phyloP scores from a whole-genome alignment of 2,797 vertebrate genomes.

The Siniperca undulata region DNA sequence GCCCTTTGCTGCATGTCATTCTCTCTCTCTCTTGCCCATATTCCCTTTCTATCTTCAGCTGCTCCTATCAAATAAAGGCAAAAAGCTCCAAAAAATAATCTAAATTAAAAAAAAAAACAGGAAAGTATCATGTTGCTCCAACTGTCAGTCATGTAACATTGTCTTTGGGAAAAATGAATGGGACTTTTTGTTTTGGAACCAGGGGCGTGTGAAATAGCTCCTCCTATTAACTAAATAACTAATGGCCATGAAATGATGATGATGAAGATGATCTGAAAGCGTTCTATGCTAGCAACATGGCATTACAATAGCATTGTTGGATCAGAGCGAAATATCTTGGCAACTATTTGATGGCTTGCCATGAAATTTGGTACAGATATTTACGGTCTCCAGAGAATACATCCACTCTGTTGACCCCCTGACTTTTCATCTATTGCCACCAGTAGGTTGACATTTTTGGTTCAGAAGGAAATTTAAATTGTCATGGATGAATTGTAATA shows the following conservation, averaged over 20 bases:
- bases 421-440: background rate
- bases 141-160: background rate
- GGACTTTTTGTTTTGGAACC: too few species aligned
- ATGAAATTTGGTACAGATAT: background rate
- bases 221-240: background rate
- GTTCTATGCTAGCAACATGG: too few species aligned
- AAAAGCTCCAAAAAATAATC: too few species aligned
- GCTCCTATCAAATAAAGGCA: too few species aligned
- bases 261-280: background rate
- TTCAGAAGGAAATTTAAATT: background rate
- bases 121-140: background rate
- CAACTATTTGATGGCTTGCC: slow-evolving; percentile 1
- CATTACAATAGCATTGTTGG: background rate
- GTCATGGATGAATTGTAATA: too few species aligned
- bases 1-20: too few species aligned
- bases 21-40: too few species aligned
- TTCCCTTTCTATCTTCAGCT: too few species aligned
- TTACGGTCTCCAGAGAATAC: background rate
- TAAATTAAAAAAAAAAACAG: too few species aligned
- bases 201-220: too few species aligned
- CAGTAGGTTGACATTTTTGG: background rate
- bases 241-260: background rate
- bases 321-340: background rate
- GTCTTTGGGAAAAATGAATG: too few species aligned
- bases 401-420: background rate